Percentiles rank a stretch among this genome's conserved stretches.
phyloP scores from a whole-genome alignment of 2,888 invertebrate genomes.

The Eupithecia inturbata region DNA sequence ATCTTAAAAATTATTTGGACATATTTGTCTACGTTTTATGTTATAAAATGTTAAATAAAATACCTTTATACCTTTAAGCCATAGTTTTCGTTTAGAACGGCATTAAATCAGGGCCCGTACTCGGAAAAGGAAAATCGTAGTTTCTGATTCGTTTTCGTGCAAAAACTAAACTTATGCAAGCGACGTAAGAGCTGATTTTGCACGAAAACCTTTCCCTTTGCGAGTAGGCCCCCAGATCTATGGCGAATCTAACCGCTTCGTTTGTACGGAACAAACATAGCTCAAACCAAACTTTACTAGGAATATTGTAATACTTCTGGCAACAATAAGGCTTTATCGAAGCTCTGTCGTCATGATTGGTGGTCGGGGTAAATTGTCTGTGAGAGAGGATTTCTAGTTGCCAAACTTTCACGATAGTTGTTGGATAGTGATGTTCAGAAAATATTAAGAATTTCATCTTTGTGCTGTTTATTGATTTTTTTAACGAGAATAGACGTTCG shows the following conservation, averaged over 20 bases:
- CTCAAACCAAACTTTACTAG: neutral
- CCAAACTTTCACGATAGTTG: slow-evolving; percentile 6
- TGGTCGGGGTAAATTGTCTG: slow-evolving; percentile 19
- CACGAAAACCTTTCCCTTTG: too few species aligned
- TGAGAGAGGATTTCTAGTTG: slow-evolving; percentile 2
- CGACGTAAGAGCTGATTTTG: too few species aligned
- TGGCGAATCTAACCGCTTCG: neutral
- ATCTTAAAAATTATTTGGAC: too few species aligned
- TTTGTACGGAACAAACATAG: neutral
- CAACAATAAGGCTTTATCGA: neutral
- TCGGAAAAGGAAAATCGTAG: too few species aligned
- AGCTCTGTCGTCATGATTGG: slow-evolving; percentile 12
- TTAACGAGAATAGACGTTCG: too few species aligned
- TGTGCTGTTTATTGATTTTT: neutral
- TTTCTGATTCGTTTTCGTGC: too few species aligned
- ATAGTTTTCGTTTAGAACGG: neutral
- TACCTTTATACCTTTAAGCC: neutral
- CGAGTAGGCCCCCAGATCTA: too few species aligned
- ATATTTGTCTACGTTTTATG: too few species aligned
- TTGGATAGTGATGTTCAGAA: neutral
- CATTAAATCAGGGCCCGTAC: too few species aligned
- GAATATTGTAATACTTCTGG: neutral
- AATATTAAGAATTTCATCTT: neutral
- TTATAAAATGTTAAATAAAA: too few species aligned
- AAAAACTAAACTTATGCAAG: too few species aligned